Evolutionary conservation across 2,888 invertebrate species (phyloP), one percentile per base, ranked within the genome.

Genomic region (Nemapogon koenigi): DNA sequence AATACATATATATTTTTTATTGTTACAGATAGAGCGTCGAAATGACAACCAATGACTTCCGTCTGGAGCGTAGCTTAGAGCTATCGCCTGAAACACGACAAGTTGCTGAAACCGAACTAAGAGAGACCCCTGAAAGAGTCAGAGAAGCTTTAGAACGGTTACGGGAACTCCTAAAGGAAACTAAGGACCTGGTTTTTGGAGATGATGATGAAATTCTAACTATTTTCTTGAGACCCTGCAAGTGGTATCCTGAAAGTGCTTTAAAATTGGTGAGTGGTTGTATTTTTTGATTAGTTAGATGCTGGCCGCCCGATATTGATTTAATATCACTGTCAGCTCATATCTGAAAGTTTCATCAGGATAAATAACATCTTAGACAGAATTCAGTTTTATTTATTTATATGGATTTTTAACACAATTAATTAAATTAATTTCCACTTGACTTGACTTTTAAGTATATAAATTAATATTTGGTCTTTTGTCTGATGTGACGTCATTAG

Each of bases 181-280:
- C 83, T 47, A 81, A 84, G 33, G 87, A 87, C 43, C 56, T 91
- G 38, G 75, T 82, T 55, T 90, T 71, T 53, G 83, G 82, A 41
- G 89, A 90, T 28, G 89, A 89, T 48, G 91, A 92, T 48, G 89
- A 89, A 19, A 83, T 89, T 29, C 80, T 93, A 7, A 75, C 85
- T n/a, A 87, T 90, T 44, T 91, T 90, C 57, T 71, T 93, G 40
- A 82, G 93, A 41, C 90, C 91, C 16, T 88, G 89, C 68, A 92
- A 93, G 62, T 93, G 84, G 73, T 91, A 92, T 50, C 87, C 91
- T 0, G 82, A 91, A 51, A 90, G 91, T 65, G 92, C 92, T 0
- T 70, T 86, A 40, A 86, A 86, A 54, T 70, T 92, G 79, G 90
- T 90, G 59, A 85, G 85, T 76, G 28, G 8, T 11, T n/a, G n/a